phyloP scores from a whole-genome alignment of 2,113 vertebrate genomes.

The Grammomys surdaster region DNA sequence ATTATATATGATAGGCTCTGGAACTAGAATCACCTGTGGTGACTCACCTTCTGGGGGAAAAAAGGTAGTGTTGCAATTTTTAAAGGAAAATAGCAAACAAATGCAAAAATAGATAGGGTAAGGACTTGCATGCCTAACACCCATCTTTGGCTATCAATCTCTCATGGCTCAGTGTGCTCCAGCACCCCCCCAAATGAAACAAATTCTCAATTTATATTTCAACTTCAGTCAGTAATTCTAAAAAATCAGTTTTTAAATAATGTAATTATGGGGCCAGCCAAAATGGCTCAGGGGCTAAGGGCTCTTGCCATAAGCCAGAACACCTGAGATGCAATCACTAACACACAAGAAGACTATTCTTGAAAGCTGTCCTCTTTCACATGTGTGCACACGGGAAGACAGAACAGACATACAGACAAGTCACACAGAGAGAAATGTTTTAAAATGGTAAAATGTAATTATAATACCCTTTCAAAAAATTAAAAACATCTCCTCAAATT shows the following conservation, averaged over 20 bases:
- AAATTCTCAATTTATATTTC: neutral
- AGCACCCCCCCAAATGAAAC: neutral
- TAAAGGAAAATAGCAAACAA: constrained; percentile 37
- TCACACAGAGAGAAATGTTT: neutral
- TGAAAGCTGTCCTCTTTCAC: neutral
- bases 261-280: neutral
- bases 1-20: neutral
- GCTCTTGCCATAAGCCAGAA: neutral
- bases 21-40: neutral
- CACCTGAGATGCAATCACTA: neutral
- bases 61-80: neutral
- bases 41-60: neutral
- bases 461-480: neutral
- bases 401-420: neutral
- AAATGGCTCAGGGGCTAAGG: neutral
- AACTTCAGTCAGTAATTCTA: neutral
- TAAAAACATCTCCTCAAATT: neutral
- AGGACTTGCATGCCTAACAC: neutral
- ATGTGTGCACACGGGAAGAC: neutral
- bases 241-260: neutral
- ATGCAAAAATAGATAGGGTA: neutral
- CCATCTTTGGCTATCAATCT: neutral
- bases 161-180: neutral
- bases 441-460: neutral
- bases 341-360: neutral